A percentile compares a stretch with the other conserved stretches of the same genome.
These are phyloP conservation scores for Megamerina dolium DNA, from an alignment of 2,888 invertebrate species.

Conservation along the genomic window DNA sequence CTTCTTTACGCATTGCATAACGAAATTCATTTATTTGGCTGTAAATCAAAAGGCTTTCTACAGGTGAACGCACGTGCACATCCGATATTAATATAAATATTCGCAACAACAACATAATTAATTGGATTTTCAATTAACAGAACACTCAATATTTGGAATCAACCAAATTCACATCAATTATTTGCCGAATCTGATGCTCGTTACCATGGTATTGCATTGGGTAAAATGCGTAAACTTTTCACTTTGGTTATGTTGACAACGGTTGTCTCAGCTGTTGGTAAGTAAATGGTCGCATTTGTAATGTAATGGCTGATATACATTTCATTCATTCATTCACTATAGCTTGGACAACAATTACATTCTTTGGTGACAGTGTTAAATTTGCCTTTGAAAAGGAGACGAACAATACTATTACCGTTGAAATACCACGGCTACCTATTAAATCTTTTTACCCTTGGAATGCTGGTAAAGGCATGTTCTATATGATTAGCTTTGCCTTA, in stretches of 20 bases:
- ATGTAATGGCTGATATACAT: not conserved
- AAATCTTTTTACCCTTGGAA: constrained; percentile 78
- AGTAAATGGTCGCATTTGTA: constrained; percentile 31
- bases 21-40: constrained; percentile 69
- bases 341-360: constrained; percentile 76
- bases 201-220: constrained; percentile 67
- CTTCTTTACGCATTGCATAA: constrained; percentile 72
- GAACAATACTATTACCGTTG: constrained; percentile 62
- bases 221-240: constrained; percentile 68
- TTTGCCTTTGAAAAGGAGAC: constrained; percentile 62
- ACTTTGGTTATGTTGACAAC: constrained; percentile 62
- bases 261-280: constrained; percentile 56
- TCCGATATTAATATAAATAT: not conserved
- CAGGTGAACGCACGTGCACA: constrained; percentile 50
- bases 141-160: constrained; percentile 77
- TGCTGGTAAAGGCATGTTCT: constrained; percentile 62
- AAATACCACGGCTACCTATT: constrained; percentile 66
- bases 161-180: constrained; percentile 74
- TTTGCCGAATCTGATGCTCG: constrained; percentile 77
- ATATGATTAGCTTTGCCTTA: constrained; percentile 60
- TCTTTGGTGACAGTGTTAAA: constrained; percentile 72
- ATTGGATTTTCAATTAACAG: constrained; percentile 33
- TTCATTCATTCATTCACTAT: not conserved
- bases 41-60: constrained; percentile 68
- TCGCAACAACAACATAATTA: not conserved